phyloP scores from a whole-genome alignment of 2,888 invertebrate species.

The Megamerina dolium region DNA sequence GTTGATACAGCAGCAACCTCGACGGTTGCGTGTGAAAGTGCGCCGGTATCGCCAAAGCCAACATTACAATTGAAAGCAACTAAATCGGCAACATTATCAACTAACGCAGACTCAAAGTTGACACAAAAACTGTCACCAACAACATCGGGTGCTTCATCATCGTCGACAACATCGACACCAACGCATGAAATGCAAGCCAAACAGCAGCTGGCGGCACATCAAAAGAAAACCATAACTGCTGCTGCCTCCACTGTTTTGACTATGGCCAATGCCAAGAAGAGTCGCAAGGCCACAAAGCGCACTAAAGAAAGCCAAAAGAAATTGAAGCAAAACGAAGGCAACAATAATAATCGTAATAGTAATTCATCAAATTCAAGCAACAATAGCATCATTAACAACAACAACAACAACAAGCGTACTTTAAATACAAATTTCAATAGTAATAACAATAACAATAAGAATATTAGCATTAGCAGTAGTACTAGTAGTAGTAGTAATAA shows the following conservation, averaged over 20 bases:
- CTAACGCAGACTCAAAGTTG: neutral
- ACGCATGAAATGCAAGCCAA: slow-evolving; percentile 22
- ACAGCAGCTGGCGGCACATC: slow-evolving; percentile 11
- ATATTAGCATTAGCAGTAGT: slow-evolving; percentile 9
- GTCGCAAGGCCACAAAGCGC: slow-evolving; percentile 31
- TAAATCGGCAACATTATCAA: slow-evolving; percentile 2
- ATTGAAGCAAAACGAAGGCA: slow-evolving; percentile 14
- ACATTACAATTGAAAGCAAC: slow-evolving; percentile 3
- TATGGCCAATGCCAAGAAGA: slow-evolving; percentile 22
- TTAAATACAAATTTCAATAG: slow-evolving; percentile 14
- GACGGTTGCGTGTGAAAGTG: neutral
- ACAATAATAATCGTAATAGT: slow-evolving; percentile 12
- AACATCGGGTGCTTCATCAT: slow-evolving; percentile 27
- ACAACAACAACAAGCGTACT: slow-evolving; percentile 14
- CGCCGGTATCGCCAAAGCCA: slow-evolving; percentile 1
- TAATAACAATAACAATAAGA: slow-evolving; percentile 17
- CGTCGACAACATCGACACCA: slow-evolving; percentile 35
- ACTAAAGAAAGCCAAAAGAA: slow-evolving; percentile 37
- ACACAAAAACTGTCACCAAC: slow-evolving; percentile 15
- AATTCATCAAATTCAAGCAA: slow-evolving; percentile 14
- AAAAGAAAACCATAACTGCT: slow-evolving; percentile 6
- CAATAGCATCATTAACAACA: slow-evolving; percentile 17
- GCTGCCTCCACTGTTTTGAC: slow-evolving; percentile 3
- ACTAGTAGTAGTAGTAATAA: slow-evolving; percentile 20
- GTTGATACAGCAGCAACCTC: neutral